Base-by-base conservation (phyloP, 2,888 invertebrate genomes). In the Biston stratarius region DNA sequence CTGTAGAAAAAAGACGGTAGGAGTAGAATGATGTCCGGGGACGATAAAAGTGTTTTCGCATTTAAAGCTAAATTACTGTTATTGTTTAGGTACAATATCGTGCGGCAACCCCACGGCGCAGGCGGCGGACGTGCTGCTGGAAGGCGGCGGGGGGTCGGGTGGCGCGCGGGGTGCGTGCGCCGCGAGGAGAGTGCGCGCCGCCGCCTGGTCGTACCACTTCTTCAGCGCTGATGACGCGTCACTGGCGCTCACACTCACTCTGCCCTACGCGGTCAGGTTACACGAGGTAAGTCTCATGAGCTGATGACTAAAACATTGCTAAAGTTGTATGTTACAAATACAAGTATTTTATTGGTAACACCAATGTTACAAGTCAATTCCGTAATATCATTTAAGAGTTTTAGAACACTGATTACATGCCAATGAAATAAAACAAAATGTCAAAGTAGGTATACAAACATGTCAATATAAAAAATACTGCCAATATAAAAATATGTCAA, bases 121-220 rank as follows among this genome's bases (percentile, higher is more conserved):
- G 83, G 96, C 98, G 0, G 97, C 98, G 0, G 98, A 98, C 87
- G 97, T 98, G 69, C 94, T 99, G 45, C 97, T 99, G 74, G 97
- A 97, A 82, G 96, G 90, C 72, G 85, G 85, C 69, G 83, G 81
- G 67, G 96, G 78, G 0, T 75, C 74, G 66, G 96, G 69, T 48
- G 73, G 82, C 73, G 78, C 73, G 69, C 96, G 97, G 84, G 96
- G 96, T 60, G 95, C 96, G 0, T 95, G 95, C 73, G 96, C 97
- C 0, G 96, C 98, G 5, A 95, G 98, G 49, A 94, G 99, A 48
- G 97, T 98, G 33, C 95, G 98, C 67, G 97, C 97, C 0, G 97
- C 99, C 6, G 97, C 98, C n/a, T 99, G 99, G 99, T 97, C 97
- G 40, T 98, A 99, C 91, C 98, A 99, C 93, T 99, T 98, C 93